These are phyloP conservation scores for Idaea aversata DNA, from an alignment of 2,888 invertebrate species.

Conservation along the genomic window DNA sequence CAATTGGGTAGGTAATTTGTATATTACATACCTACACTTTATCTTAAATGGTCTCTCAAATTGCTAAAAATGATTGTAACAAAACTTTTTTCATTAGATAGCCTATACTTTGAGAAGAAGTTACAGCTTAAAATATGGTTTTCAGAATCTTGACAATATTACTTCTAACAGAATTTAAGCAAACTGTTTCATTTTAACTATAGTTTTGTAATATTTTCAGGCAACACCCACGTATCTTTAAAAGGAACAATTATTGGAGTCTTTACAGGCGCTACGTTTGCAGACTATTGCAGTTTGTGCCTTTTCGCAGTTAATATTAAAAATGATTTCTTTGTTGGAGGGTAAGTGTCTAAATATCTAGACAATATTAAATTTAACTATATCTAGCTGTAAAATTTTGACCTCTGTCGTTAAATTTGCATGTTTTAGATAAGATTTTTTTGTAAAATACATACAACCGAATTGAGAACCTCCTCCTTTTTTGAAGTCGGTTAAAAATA, in stretches of 20 bases:
- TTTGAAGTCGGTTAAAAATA: no score
- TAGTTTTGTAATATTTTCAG: constrained; percentile 23
- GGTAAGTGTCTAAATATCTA: constrained; percentile 25
- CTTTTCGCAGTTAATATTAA: constrained; percentile 21
- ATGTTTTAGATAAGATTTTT: no score
- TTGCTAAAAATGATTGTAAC: neutral
- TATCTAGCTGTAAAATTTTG: neutral
- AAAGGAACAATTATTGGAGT: constrained; percentile 39
- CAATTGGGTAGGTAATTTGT: no score
- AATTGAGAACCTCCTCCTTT: no score
- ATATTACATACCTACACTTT: no score
- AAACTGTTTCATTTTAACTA: neutral
- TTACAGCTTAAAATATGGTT: neutral
- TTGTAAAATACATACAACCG: no score
- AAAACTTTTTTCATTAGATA: neutral
- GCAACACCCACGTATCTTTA: constrained; percentile 34
- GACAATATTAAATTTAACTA: neutral
- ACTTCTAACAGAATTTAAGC: neutral
- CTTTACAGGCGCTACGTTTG: constrained; percentile 34
- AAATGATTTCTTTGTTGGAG: constrained; percentile 29
- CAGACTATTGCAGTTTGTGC: constrained; percentile 24
- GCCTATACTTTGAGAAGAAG: neutral
- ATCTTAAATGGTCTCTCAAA: neutral
- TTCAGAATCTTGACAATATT: neutral
- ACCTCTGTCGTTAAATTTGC: no score